These are phyloP conservation scores for Leptoteleia sp. DNA, from an alignment of 1,140 invertebrate genomes.

Conservation along the genomic window DNA sequence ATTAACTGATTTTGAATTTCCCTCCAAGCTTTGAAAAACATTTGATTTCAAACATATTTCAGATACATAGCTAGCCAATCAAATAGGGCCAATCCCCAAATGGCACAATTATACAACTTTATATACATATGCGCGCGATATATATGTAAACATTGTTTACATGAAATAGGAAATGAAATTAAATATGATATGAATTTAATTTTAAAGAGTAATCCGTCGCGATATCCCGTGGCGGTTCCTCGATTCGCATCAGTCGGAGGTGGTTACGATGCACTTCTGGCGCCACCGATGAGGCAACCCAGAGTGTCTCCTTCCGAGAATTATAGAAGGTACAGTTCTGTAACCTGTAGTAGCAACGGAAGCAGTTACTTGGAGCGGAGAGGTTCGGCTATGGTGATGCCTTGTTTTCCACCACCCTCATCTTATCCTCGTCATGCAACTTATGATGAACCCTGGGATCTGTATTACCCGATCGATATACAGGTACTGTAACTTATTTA, in stretches of 20 bases:
- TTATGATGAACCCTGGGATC: constrained; percentile 83
- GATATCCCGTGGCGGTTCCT: constrained; percentile 75
- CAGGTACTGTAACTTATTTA: too few relatives aligned
- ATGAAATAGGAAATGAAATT: background rate
- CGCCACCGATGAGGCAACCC: constrained; percentile 82
- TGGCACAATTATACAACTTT: too few relatives aligned
- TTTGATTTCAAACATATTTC: too few relatives aligned
- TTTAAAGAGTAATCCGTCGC: constrained; percentile 77
- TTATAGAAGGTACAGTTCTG: constrained; percentile 87
- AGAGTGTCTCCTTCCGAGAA: constrained; percentile 80
- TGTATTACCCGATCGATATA: constrained; percentile 87
- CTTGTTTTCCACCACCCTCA: constrained; percentile 83
- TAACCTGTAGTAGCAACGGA: constrained; percentile 90
- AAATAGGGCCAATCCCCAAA: too few relatives aligned
- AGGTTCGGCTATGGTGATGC: constrained; percentile 88
- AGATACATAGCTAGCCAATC: too few relatives aligned
- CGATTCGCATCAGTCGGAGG: constrained; percentile 87
- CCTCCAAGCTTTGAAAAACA: too few relatives aligned
- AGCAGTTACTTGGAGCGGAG: constrained; percentile 90
- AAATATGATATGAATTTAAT: constrained; percentile 2
- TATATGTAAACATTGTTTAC: too few relatives aligned
- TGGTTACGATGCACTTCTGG: constrained; percentile 86
- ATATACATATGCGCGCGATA: too few relatives aligned
- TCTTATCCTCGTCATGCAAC: constrained; percentile 75
- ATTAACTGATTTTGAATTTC: too few relatives aligned